Conservation (phyloP, 2,113 vertebrate species). For the Osmerus eperlanus region DNA sequence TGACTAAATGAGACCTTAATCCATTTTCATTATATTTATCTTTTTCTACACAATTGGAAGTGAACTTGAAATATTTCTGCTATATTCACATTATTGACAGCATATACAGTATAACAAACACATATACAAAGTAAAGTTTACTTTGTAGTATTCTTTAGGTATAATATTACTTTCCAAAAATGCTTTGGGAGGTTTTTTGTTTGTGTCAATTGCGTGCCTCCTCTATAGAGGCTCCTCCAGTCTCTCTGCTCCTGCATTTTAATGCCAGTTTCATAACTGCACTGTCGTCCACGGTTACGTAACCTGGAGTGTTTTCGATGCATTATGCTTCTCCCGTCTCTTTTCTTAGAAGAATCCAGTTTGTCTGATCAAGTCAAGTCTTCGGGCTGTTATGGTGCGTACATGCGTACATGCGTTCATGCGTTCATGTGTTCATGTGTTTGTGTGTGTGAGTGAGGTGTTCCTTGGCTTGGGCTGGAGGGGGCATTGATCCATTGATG, state of each 20-base stretch:
- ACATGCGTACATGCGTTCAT: conserved; percentile 19
- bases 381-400: conserved; percentile 14
- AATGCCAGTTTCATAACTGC: conserved; percentile 62
- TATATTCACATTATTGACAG: no score
- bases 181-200: no score
- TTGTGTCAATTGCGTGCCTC: no score
- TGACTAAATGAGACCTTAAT: no score
- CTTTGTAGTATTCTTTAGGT: no score
- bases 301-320: conserved; percentile 57
- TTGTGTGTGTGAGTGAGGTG: conserved; percentile 1
- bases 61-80: no score
- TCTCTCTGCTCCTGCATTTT: conserved; percentile 41
- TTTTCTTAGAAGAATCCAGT: conserved; percentile 42
- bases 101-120: no score
- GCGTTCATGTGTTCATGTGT: not conserved
- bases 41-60: no score
- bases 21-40: no score
- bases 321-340: conserved; percentile 33
- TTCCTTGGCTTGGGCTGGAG: conserved; percentile 17
- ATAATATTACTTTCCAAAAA: no score
- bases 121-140: no score
- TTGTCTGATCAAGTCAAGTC: conserved; percentile 60
- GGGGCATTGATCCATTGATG: conserved; percentile 1
- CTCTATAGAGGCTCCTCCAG: no score
- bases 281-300: conserved; percentile 53